Evolutionary conservation across 2,797 vertebrate genomes (phyloP), one percentile per base, ranked within the genome.

Genomic region (Paratrypauchen microcephalus): DNA sequence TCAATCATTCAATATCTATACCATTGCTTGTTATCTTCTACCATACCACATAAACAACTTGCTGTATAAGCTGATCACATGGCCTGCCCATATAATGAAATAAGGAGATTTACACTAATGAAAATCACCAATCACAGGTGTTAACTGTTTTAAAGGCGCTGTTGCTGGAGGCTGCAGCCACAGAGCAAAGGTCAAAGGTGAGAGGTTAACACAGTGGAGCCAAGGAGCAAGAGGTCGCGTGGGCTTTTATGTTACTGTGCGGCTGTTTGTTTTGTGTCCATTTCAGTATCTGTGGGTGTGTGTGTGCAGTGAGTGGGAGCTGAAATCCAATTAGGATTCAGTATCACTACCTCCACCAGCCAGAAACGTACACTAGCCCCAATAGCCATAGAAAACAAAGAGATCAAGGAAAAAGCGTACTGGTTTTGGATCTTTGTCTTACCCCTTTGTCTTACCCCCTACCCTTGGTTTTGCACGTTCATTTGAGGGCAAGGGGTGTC

Each of bases 271-370:
- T 82, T 68, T 24, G 16, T 62, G 55, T 65, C 59, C 19, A 54
- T 69, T 45, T 69, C n/a, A 2, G 30, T 11, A 36, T 60, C 28
- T 4, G 58, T 36, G 30, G 11, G 58, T 36, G 30, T n/a, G 28
- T 19, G 18, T 9, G 74, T 57, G 66, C 41, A 66, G 4, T 1
- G 71, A 28, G 54, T 55, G 56, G 54, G 66, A 60, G 70, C 68
- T 73, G 54, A 76, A 87, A 90, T 87, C 79, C 62, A 84, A 84
- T 87, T 83, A 86, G 64, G 52, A 58, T 69, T 78, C 67, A 61
- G 77, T 66, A 75, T 74, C 57, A 75, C 66, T 26, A 45, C 65
- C 57, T 63, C 65, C 79, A 79, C 47, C 39, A n/a, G 55, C 63
- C 50, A 26, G 23, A 66, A 80, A 68, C 48, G 19, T 24, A 73